Percentiles rank a stretch among this genome's conserved stretches.
Conservation (phyloP, 2,113 vertebrate genomes). For the Pagrus major region DNA sequence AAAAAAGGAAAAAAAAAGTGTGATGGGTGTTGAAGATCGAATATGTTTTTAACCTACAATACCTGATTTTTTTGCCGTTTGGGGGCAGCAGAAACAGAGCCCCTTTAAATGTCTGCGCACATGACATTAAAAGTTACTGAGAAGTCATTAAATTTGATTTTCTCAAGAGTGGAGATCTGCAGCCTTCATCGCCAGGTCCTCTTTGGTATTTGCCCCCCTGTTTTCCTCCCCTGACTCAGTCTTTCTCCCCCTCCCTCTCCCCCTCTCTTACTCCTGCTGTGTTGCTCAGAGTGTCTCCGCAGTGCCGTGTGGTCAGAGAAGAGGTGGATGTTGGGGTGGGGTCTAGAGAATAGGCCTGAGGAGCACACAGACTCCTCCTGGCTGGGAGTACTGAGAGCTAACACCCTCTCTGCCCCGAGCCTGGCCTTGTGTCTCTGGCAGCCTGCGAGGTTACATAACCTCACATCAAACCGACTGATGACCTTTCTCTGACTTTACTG, state of each 20-base stretch:
- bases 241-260: constrained; percentile 4
- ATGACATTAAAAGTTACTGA: not conserved
- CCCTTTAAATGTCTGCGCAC: no score
- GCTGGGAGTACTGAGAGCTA: constrained; percentile 58
- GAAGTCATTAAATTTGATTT: not conserved
- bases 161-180: not conserved
- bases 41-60: not conserved
- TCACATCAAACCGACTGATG: constrained; percentile 51
- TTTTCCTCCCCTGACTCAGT: not conserved
- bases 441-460: constrained; percentile 63
- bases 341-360: constrained; percentile 16
- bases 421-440: constrained; percentile 45
- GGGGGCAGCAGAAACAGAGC: no score
- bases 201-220: constrained; percentile 1
- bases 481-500: constrained; percentile 68
- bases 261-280: constrained; percentile 42
- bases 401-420: constrained; percentile 32
- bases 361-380: constrained; percentile 63
- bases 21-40: not conserved
- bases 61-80: no score
- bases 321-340: constrained; percentile 27
- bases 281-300: constrained; percentile 73
- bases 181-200: not conserved
- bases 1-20: not conserved
- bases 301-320: constrained; percentile 58